Conservation (phyloP, 2,888 invertebrate species). For the Apomyelois bistriatella region DNA sequence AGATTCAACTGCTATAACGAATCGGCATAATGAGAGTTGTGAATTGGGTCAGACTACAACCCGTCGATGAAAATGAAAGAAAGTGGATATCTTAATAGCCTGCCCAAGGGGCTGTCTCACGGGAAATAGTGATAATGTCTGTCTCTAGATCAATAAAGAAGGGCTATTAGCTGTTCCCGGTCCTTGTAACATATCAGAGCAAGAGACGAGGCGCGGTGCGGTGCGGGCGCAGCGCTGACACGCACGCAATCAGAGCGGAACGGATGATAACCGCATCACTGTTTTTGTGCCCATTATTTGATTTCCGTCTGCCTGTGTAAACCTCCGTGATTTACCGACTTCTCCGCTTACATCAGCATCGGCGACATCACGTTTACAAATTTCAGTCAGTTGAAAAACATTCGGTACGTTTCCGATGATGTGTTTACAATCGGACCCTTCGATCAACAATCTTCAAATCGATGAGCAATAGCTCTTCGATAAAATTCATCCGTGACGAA, state of each 20-base stretch:
- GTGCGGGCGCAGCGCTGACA: slow-evolving; percentile 34
- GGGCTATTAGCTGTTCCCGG: not conserved
- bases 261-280: slow-evolving; percentile 40
- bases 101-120: no score
- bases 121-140: no score
- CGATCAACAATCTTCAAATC: not conserved
- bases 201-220: slow-evolving; percentile 1
- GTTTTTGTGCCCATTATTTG: slow-evolving; percentile 28
- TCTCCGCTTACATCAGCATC: not conserved
- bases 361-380: not conserved
- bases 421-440: not conserved
- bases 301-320: slow-evolving; percentile 9
- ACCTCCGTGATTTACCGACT: slow-evolving; percentile 5
- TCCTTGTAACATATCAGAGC: not conserved
- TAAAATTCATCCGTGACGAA: no score
- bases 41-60: no score
- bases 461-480: no score
- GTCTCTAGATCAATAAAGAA: not conserved
- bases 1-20: no score
- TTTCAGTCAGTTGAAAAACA: not conserved
- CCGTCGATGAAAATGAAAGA: no score
- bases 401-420: not conserved
- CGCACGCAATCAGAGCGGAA: slow-evolving; percentile 47
- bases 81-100: no score
- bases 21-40: no score